phyloP scores from a whole-genome alignment of 2,888 invertebrate species.

The Rambutsinella grinnellia region DNA sequence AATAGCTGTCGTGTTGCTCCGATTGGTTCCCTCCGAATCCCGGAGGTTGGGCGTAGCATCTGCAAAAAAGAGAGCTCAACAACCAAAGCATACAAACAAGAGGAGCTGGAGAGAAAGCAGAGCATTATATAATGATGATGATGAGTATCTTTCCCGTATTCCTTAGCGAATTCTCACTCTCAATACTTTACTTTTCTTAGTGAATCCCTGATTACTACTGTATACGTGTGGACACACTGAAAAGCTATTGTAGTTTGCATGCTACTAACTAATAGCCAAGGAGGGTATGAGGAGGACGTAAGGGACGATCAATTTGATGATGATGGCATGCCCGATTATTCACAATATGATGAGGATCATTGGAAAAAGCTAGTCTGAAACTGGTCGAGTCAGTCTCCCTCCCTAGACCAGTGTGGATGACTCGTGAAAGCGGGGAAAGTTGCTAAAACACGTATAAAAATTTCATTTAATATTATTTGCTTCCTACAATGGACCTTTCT shows the following conservation, averaged over 20 bases:
- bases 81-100: too few species aligned
- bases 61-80: too few species aligned
- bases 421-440: too few species aligned
- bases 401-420: too few species aligned
- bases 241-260: too few species aligned
- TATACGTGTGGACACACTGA: neutral
- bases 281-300: conserved; percentile 2
- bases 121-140: neutral
- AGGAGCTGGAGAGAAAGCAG: too few species aligned
- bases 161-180: neutral
- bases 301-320: conserved; percentile 24
- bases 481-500: too few species aligned
- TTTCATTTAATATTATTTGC: too few species aligned
- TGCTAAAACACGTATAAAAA: too few species aligned
- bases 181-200: neutral
- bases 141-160: conserved; percentile 7
- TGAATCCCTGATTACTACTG: neutral
- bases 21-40: neutral
- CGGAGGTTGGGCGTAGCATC: too few species aligned
- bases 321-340: conserved; percentile 47
- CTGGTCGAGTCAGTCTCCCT: too few species aligned
- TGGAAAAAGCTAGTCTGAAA: too few species aligned
- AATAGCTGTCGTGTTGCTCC: neutral
- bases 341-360: conserved; percentile 36
- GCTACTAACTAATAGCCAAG: neutral